Evolutionary conservation across 2,888 invertebrate species (phyloP), one percentile per base, ranked within the genome.

Genomic region (Periphyllus acericola): DNA sequence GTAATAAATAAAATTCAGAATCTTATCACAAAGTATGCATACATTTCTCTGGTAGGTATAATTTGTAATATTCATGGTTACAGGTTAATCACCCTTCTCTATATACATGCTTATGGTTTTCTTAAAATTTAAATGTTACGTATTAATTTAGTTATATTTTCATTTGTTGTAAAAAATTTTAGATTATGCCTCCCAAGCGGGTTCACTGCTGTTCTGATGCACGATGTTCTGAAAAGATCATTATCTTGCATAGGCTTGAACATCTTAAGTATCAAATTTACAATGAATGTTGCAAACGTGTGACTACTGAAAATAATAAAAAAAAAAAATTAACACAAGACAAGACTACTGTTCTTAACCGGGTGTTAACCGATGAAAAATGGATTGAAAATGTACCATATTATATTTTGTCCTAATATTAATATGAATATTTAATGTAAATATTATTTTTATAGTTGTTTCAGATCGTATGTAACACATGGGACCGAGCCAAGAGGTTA

Each of bases 201-300:
- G 40, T 68, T 19, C 29, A n/a, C n/a, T 85, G 84, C 32, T 85
- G 84, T 78, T 68, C 84, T 19, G 68, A 6, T 40, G 3, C 66
- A n/a, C 76, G 52, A 3, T 85, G 84, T 68, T 17, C 46, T 19
- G 76, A 85, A 9, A 85, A 68, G 19, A 19, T 78, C 9, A 46
- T 40, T 11, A 68, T 85, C 0, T 68, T 76, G 6, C 84, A 85
- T 52, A 85, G 34, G 32, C 66, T 85, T n/a, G 68, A 34, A 25
- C 84, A 85, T 19, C 76, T 85, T 11, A 85, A 85, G 66, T 85
- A 85, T 52, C 32, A 85, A 9, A 32, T 85, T 52, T 85, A 78
- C 9, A 32, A 85, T 34, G 84, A 76, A 78, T 85, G 84, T 14
- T 85, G 84, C 21, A 78, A 68, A 68, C 84, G 84, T n/a, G 32